Evolutionary conservation across 2,113 vertebrate species (phyloP).

Genomic region (Corynorhinus townsendii): DNA sequence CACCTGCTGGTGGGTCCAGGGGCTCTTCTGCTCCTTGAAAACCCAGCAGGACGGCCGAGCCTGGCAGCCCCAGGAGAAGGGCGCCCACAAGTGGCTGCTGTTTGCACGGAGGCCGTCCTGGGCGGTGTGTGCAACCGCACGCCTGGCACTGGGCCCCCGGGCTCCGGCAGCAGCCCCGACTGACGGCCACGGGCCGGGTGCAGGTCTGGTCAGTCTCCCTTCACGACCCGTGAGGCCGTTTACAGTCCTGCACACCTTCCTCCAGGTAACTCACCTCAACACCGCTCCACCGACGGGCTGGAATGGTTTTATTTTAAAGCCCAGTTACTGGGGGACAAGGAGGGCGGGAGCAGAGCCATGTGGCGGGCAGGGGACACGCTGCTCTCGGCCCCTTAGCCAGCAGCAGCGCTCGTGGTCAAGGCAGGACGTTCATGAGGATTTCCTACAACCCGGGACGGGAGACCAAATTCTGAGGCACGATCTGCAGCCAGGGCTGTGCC

Average conservation of each 20-base stretch:
- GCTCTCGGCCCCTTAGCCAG: too few relatives aligned
- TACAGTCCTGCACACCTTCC: neutral
- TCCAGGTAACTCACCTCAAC: neutral
- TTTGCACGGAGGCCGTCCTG: rapidly evolving
- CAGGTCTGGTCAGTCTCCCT: neutral
- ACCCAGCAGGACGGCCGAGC: neutral
- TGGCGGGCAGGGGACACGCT: neutral
- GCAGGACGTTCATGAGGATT: neutral
- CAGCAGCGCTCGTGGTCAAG: rapidly evolving
- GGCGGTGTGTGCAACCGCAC: rapidly evolving
- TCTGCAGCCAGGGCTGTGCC: rapidly evolving
- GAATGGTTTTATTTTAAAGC: neutral
- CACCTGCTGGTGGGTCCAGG: neutral
- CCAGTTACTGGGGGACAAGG: neutral
- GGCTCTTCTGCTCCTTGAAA: neutral
- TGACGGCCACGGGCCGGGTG: neutral
- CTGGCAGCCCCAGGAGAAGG: neutral
- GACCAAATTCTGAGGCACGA: rapidly evolving
- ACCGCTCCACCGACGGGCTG: rapidly evolving
- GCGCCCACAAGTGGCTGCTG: neutral
- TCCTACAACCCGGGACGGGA: too few relatives aligned
- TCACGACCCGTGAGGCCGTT: rapidly evolving
- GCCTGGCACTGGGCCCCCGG: neutral
- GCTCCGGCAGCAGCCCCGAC: neutral
- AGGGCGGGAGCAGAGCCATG: neutral